Conservation (phyloP, 2,113 vertebrate genomes). For the Dascyllus trimaculatus region DNA sequence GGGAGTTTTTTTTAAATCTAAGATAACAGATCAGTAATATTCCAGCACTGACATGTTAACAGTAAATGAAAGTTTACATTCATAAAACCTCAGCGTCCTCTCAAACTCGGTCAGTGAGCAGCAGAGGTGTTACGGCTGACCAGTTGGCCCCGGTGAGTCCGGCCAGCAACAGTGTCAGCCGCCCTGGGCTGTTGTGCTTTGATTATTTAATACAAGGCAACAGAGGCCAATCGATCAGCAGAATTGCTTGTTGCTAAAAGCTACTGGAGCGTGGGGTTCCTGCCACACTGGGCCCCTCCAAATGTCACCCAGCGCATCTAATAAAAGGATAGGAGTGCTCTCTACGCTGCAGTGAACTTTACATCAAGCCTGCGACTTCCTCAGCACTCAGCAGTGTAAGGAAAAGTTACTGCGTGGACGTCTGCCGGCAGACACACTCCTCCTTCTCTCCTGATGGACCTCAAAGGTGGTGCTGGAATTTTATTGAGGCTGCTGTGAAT, state of each 20-base stretch:
- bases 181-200: slow-evolving; percentile 53
- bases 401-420: not conserved
- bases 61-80: not conserved
- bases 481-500: slow-evolving; percentile 16
- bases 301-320: slow-evolving; percentile 63
- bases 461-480: slow-evolving; percentile 34
- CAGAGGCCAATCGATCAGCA: slow-evolving; percentile 66
- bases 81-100: not conserved
- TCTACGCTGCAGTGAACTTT: slow-evolving; percentile 47
- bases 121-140: slow-evolving; percentile 39
- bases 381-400: slow-evolving; percentile 21
- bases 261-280: slow-evolving; percentile 54
- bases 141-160: slow-evolving; percentile 22
- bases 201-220: slow-evolving; percentile 68
- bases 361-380: slow-evolving; percentile 45
- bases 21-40: not conserved
- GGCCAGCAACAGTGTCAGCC: slow-evolving; percentile 11
- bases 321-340: slow-evolving; percentile 51
- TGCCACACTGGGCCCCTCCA: slow-evolving; percentile 47
- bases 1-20: too few relatives aligned
- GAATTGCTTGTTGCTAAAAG: slow-evolving; percentile 69
- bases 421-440: not conserved
- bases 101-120: not conserved
- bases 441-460: slow-evolving; percentile 4
- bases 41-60: not conserved